phyloP scores from a whole-genome alignment of 1,140 invertebrate genomes.

The Melitaea cinxia region DNA sequence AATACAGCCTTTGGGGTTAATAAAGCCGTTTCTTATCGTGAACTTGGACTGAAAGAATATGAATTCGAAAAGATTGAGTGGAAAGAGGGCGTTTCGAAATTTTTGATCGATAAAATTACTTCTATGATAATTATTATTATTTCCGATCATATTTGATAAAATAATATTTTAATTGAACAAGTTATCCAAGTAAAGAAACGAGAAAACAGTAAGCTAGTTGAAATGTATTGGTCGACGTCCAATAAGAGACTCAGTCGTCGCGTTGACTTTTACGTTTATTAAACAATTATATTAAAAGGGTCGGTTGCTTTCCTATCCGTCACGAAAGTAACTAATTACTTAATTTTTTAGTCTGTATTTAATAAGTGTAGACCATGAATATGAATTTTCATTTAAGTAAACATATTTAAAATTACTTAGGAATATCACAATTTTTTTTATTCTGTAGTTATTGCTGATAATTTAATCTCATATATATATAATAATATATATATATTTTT shows the following conservation, averaged over 20 bases:
- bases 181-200: background rate
- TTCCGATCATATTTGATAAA: background rate
- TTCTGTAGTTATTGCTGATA: too few species aligned
- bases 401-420: too few species aligned
- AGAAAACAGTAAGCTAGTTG: background rate
- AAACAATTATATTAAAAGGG: background rate
- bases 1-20: background rate
- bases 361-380: too few species aligned
- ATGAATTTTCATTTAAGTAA: too few species aligned
- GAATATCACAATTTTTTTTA: too few species aligned
- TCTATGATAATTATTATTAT: background rate
- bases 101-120: background rate
- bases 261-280: background rate
- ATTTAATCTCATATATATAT: too few species aligned
- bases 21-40: background rate
- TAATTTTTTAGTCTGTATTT: too few species aligned
- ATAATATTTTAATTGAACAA: background rate
- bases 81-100: background rate
- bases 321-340: too few species aligned
- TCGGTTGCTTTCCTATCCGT: too few species aligned
- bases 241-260: background rate
- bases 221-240: too few species aligned
- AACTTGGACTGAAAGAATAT: constrained; percentile 5
- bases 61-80: background rate
- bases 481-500: too few species aligned